Conservation (phyloP, 1,140 invertebrate species). For the Anoplophora glabripennis region DNA sequence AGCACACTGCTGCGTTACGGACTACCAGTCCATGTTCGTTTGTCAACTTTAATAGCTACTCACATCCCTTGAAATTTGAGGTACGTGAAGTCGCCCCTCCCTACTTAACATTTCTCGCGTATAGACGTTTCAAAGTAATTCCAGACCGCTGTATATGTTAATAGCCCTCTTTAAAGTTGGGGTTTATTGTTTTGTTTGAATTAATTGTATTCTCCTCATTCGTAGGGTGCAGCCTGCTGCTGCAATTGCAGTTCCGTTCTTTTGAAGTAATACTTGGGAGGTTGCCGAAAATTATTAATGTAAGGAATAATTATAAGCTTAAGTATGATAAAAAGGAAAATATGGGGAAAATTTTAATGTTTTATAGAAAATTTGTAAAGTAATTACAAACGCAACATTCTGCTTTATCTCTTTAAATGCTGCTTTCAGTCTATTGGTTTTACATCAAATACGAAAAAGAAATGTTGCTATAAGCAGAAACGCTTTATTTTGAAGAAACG, state of each 20-base stretch:
- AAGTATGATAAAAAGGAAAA: no score
- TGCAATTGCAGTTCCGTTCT: conserved; percentile 14
- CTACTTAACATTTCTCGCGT: background rate
- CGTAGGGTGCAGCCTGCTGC: conserved; percentile 18
- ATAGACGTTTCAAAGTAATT: background rate
- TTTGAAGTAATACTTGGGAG: conserved; percentile 1
- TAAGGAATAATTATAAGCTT: no score
- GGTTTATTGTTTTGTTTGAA: conserved; percentile 27
- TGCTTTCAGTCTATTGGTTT: no score
- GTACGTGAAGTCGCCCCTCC: conserved; percentile 11
- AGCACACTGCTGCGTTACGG: conserved; percentile 13
- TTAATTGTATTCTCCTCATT: conserved; percentile 25
- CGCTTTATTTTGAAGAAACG: no score
- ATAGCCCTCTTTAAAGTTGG: conserved; percentile 20
- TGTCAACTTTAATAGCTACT: conserved; percentile 10
- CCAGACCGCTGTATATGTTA: conserved; percentile 23
- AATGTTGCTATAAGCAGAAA: no score
- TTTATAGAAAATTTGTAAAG: no score
- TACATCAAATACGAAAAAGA: no score
- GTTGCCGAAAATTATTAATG: conserved; percentile 1
- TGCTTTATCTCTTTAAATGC: no score
- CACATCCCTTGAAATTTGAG: conserved; percentile 22
- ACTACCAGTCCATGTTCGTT: conserved; percentile 20
- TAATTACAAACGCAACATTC: no score
- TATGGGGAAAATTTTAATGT: no score